These are phyloP conservation scores for Gymnocheta viridis DNA, from an alignment of 2,888 invertebrate species.

Conservation along the genomic window DNA sequence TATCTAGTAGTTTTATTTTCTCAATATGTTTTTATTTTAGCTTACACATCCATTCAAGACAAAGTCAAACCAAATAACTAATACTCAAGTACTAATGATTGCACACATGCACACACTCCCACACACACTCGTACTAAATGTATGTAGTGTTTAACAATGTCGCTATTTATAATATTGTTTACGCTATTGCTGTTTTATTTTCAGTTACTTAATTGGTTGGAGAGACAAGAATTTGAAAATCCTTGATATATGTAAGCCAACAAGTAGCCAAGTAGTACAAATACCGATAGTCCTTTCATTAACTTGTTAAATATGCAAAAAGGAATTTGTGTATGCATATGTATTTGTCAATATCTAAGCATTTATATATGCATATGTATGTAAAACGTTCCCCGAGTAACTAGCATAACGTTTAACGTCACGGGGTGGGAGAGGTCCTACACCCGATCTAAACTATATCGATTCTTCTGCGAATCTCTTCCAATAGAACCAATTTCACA, in stretches of 20 bases:
- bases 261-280: conserved; percentile 59
- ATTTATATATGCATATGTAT: too few relatives aligned
- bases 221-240: conserved; percentile 54
- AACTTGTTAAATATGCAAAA: conserved; percentile 19
- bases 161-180: conserved; percentile 54
- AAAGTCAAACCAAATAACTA: conserved; percentile 8
- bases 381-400: too few relatives aligned
- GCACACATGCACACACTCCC: background rate
- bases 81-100: background rate
- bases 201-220: conserved; percentile 9
- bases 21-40: conserved; percentile 19
- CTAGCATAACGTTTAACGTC: too few relatives aligned
- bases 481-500: too few relatives aligned
- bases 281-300: conserved; percentile 7
- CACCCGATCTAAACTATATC: too few relatives aligned
- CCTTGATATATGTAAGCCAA: conserved; percentile 57
- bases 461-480: too few relatives aligned
- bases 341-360: too few relatives aligned
- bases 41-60: conserved; percentile 10
- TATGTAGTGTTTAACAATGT: conserved; percentile 36
- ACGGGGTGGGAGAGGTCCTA: too few relatives aligned
- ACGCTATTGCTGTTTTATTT: conserved; percentile 23
- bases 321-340: background rate
- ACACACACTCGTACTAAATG: background rate
- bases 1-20: conserved; percentile 18